A percentile compares a stretch with the other conserved stretches of the same genome.
These are phyloP conservation scores for Clitarchus hookeri DNA, from an alignment of 2,888 invertebrate species.

Conservation along the genomic window DNA sequence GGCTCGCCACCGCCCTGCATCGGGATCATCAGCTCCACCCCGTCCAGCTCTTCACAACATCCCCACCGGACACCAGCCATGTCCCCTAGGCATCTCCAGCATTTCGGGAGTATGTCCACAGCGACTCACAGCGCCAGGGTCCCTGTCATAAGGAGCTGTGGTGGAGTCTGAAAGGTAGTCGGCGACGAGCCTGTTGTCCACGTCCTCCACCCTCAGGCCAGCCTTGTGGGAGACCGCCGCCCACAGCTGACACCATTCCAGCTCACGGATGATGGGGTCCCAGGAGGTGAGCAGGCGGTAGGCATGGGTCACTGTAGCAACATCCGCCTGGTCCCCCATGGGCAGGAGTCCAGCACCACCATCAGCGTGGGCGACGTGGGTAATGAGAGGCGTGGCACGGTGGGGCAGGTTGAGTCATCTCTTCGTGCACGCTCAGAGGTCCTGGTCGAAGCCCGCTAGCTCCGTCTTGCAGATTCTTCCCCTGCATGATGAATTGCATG, in stretches of 20 bases:
- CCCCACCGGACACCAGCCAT: neutral
- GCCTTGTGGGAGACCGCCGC: too few relatives aligned
- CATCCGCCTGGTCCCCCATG: constrained; percentile 47
- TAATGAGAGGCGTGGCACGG: constrained; percentile 47
- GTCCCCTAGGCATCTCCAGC: constrained; percentile 23
- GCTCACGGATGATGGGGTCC: constrained; percentile 35
- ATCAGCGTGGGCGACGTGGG: constrained; percentile 43
- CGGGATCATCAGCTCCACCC: neutral
- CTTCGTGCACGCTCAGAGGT: constrained; percentile 43
- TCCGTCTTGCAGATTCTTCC: constrained; percentile 17
- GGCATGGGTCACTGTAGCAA: constrained; percentile 46
- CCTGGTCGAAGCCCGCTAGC: too few relatives aligned
- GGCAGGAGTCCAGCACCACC: constrained; percentile 48
- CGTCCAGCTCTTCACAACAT: neutral
- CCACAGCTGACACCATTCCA: too few relatives aligned
- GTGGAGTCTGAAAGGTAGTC: constrained; percentile 45
- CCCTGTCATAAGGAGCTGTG: constrained; percentile 41
- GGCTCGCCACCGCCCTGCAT: neutral
- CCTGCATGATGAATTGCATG: constrained; percentile 46
- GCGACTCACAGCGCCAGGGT: constrained; percentile 36
- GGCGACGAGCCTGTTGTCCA: constrained; percentile 43
- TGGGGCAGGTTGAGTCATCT: constrained; percentile 49
- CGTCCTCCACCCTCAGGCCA: constrained; percentile 31
- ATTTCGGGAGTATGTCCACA: constrained; percentile 35
- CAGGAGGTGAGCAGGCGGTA: constrained; percentile 47